A percentile compares a stretch with the other conserved stretches of the same genome.
phyloP scores from a whole-genome alignment of 2,888 invertebrate species.

The Ichneumoninae sp. region DNA sequence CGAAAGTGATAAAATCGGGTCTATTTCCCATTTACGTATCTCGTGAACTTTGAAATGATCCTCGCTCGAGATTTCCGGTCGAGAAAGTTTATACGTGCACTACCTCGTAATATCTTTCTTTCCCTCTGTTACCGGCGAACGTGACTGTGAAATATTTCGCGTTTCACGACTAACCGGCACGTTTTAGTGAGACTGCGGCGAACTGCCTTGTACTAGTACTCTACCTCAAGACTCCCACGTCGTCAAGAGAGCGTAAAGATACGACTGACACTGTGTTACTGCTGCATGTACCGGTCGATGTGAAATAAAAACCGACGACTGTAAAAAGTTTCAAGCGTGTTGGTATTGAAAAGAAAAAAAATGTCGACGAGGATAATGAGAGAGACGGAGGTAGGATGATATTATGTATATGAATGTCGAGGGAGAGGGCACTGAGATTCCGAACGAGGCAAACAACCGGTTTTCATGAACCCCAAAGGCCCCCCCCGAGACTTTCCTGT shows the following conservation, averaged over 20 bases:
- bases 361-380: not conserved
- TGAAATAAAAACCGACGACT: conserved; percentile 1
- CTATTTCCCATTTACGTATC: not conserved
- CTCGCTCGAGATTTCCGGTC: not conserved
- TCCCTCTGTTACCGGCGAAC: not conserved
- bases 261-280: not conserved
- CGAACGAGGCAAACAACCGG: conserved; percentile 28
- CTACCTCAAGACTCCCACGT: conserved; percentile 20
- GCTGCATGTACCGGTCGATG: conserved; percentile 9
- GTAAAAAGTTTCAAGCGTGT: not conserved
- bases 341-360: not conserved
- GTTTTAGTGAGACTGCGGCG: conserved; percentile 11
- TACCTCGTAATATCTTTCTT: not conserved
- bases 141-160: conserved; percentile 15
- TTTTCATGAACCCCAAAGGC: not conserved
- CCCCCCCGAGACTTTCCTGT: not conserved
- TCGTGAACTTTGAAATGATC: conserved; percentile 3
- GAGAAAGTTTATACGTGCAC: not conserved
- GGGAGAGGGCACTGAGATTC: not conserved
- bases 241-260: conserved; percentile 9
- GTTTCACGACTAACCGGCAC: conserved; percentile 19
- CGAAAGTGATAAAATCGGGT: not conserved
- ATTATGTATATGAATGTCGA: not conserved
- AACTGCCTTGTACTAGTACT: conserved; percentile 4
- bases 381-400: not conserved